phyloP scores from a whole-genome alignment of 2,797 vertebrate genomes.

The Harpagifer antarcticus region DNA sequence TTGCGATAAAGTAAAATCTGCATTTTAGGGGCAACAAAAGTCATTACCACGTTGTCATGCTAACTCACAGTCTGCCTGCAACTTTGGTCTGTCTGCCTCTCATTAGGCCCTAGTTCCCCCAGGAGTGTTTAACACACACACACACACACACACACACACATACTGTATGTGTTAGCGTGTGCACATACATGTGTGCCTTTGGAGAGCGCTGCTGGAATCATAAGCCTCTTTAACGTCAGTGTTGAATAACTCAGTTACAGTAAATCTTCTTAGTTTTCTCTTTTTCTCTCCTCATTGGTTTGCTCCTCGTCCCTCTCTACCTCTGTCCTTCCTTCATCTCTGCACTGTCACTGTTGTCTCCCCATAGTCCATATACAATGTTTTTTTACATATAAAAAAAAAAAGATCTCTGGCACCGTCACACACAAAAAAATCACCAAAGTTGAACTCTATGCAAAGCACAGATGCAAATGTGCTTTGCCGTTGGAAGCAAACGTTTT shows the following conservation, averaged over 20 bases:
- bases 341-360: background rate
- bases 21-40: constrained; percentile 42
- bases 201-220: constrained; percentile 86
- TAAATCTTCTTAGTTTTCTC: constrained; percentile 88
- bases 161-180: background rate
- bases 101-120: constrained; percentile 62
- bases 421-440: too few species aligned
- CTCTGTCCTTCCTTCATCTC: constrained; percentile 11
- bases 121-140: background rate
- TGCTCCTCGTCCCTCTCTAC: constrained; percentile 15
- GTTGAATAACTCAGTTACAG: constrained; percentile 92
- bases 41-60: constrained; percentile 68
- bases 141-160: constrained; percentile 4
- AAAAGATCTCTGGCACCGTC: too few species aligned
- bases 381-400: too few species aligned
- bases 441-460: too few species aligned
- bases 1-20: too few species aligned
- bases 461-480: too few species aligned
- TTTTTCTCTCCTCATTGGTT: constrained; percentile 32
- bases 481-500: too few species aligned
- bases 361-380: too few species aligned
- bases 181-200: constrained; percentile 10
- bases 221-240: constrained; percentile 94
- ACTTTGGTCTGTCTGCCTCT: constrained; percentile 67
- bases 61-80: constrained; percentile 50